phyloP scores from a whole-genome alignment of 1,140 invertebrate species.

The Drosophila nikananu region DNA sequence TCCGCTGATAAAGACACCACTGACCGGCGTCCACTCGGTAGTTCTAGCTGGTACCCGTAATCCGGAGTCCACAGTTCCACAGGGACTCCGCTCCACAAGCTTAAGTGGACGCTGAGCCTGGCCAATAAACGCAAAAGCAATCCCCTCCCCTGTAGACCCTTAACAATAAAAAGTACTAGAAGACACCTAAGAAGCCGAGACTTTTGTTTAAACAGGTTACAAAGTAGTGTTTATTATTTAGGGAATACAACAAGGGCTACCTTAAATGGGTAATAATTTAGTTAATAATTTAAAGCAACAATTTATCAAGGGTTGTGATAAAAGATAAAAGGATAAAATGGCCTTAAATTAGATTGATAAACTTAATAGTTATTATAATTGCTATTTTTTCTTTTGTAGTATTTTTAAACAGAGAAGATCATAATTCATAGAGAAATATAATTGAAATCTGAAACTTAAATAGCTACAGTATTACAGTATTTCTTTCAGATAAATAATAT shows the following conservation, averaged over 20 bases:
- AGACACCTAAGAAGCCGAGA: constrained; percentile 19
- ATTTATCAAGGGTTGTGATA: neutral
- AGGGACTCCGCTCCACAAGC: constrained; percentile 36
- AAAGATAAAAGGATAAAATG: neutral
- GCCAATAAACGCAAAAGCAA: constrained; percentile 42
- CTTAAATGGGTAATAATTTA: constrained; percentile 9
- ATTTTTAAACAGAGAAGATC: neutral
- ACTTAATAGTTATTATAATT: too few relatives aligned
- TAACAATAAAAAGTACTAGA: constrained; percentile 45
- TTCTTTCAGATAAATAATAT: too few relatives aligned
- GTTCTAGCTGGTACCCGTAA: constrained; percentile 36
- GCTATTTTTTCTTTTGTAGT: neutral
- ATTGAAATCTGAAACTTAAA: neutral
- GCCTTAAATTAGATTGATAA: neutral
- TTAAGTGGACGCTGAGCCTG: constrained; percentile 55
- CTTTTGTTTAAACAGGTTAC: constrained; percentile 2
- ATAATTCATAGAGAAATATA: neutral
- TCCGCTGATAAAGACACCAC: constrained; percentile 30
- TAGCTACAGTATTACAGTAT: neutral
- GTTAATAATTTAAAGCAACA: constrained; percentile 34
- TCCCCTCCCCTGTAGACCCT: constrained; percentile 16
- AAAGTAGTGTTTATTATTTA: constrained; percentile 18
- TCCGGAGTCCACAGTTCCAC: neutral
- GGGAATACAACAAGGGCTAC: neutral
- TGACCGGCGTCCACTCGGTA: constrained; percentile 35